A percentile compares a stretch with the other conserved stretches of the same genome.
These are phyloP conservation scores for Drosophila koepferae DNA, from an alignment of 2,888 invertebrate species.

Conservation along the genomic window DNA sequence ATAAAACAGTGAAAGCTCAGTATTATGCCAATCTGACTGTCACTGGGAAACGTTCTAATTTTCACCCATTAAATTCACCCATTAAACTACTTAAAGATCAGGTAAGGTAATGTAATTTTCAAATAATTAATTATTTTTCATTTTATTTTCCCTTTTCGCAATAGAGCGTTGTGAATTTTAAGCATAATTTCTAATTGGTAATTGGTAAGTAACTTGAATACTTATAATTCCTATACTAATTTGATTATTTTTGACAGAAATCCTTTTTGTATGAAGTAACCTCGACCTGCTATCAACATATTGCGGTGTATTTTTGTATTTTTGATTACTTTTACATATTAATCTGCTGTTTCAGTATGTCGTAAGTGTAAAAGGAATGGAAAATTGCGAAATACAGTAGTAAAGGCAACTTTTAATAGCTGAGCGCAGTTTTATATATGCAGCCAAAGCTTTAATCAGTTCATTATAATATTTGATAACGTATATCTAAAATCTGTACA, in stretches of 20 bases:
- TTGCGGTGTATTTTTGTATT: slow-evolving; percentile 13
- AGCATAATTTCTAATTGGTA: background rate
- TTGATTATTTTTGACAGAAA: background rate
- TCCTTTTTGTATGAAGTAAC: background rate
- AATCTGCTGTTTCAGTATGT: background rate
- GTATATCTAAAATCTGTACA: background rate
- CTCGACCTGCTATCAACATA: background rate
- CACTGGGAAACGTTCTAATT: background rate
- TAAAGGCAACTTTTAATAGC: background rate
- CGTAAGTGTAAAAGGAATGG: slow-evolving; percentile 27
- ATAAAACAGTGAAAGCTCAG: no score
- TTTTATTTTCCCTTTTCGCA: background rate
- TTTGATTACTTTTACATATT: slow-evolving; percentile 34
- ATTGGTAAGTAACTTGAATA: background rate
- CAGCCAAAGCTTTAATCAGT: background rate
- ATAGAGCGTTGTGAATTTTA: background rate
- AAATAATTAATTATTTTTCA: background rate
- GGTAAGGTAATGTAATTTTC: background rate
- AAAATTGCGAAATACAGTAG: slow-evolving; percentile 25
- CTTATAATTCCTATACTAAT: background rate
- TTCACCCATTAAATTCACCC: background rate
- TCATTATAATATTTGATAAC: background rate
- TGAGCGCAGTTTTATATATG: background rate
- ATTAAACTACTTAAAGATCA: background rate
- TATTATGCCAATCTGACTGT: background rate